Evolutionary conservation across 1,140 invertebrate species (phyloP), one percentile per base, ranked within the genome.

Genomic region (Drosophila pruinosa): DNA sequence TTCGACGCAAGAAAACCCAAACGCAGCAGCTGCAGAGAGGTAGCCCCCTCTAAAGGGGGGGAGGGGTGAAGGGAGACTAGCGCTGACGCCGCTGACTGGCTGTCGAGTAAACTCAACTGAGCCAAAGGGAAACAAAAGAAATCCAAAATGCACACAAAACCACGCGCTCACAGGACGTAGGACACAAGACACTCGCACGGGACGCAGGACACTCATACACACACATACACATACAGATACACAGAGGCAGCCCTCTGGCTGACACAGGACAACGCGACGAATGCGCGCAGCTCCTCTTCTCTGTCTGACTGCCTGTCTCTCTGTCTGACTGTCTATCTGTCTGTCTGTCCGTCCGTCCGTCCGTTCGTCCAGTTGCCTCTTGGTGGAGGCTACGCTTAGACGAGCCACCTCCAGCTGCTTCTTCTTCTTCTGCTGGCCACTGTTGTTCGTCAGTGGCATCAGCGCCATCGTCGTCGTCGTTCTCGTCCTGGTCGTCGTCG

Each of bases 81-180:
- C 72, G 75, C 75, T 85, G 80, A 83, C 75, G 81, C 74, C 72
- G 75, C 79, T 86, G 81, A 86, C 81, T 86, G 81, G 83, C 75
- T 88, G 82, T 88, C 82, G 82, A 88, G 82, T 58, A 26, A 36
- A 22, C 54, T 68, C 38, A 72, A 83, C 56, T 78, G 75, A 82
- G 70, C 75, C 63, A 76, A 80, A 81, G 45, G 59, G 68, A 75
- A 73, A 82, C 72, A 88, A 88, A 88, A 72, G 72, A 75, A 88
- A 88, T 78, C 78, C 82, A 78, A 72, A 88, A 77, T 88, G 82
- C 82, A 82, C 78, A 88, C 82, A 88, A 69, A 72, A 73, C 71
- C 71, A 52, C 71, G 71, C 64, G 22, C 48, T 62, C 17, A 48
- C 36, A 22, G 19, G 19, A 36, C 50, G 19, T 26, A 26, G 24